Conservation (phyloP, 2,797 vertebrate genomes). For the Rhinoraja longicauda region DNA sequence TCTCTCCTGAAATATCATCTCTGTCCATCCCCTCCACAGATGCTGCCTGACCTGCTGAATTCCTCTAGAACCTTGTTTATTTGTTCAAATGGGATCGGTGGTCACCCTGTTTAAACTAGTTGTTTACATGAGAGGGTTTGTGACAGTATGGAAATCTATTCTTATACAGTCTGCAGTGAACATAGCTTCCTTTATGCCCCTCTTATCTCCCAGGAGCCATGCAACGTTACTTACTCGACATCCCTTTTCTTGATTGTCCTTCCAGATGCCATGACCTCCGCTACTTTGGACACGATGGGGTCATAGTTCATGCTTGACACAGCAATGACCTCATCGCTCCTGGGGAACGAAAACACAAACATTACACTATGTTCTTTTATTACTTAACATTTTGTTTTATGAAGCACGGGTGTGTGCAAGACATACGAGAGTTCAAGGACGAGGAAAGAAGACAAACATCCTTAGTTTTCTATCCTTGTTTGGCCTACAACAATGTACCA, state of each 20-base stretch:
- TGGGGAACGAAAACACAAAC: slow-evolving; percentile 46
- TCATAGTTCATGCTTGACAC: slow-evolving; percentile 98
- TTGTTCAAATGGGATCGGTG: not conserved
- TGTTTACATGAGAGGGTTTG: not conserved
- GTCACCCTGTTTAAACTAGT: not conserved
- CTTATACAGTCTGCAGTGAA: not conserved
- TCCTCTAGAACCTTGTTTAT: no score
- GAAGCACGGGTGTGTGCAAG: not conserved
- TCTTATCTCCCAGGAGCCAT: not conserved
- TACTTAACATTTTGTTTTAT: not conserved
- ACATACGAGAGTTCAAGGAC: not conserved
- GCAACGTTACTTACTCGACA: slow-evolving; percentile 81
- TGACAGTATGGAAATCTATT: not conserved
- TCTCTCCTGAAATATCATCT: no score
- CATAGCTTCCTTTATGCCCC: not conserved
- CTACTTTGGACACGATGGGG: slow-evolving; percentile 92
- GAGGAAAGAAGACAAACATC: not conserved
- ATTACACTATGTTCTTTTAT: not conserved
- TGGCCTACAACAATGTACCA: not conserved
- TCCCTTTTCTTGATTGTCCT: slow-evolving; percentile 90
- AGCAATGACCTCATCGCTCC: slow-evolving; percentile 89
- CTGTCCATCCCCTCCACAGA: no score
- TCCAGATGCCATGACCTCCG: slow-evolving; percentile 86
- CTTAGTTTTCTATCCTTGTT: not conserved
- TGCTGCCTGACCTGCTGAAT: no score